These are phyloP conservation scores for Cepphus grylle DNA, from an alignment of 2,113 vertebrate species.

Conservation along the genomic window DNA sequence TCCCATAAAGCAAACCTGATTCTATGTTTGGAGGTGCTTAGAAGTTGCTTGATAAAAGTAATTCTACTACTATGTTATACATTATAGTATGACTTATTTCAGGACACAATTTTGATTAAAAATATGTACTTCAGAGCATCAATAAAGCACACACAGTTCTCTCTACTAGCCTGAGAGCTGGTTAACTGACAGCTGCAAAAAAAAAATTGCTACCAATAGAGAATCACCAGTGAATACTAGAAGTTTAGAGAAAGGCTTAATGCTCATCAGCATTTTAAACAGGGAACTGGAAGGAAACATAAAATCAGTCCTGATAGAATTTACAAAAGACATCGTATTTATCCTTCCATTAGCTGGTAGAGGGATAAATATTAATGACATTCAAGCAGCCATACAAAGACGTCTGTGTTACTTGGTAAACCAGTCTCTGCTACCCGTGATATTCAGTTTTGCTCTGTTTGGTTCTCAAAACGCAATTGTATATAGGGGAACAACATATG, in stretches of 20 bases:
- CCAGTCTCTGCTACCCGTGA: accelerated
- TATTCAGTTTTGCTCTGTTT: not conserved
- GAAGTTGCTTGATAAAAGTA: not conserved
- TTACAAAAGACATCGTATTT: not conserved
- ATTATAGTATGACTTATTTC: not conserved
- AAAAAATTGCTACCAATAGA: not conserved
- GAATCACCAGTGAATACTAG: not conserved
- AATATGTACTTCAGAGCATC: not conserved
- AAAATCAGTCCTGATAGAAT: not conserved
- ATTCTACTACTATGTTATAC: not conserved
- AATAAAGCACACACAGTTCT: not conserved
- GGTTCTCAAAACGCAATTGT: not conserved
- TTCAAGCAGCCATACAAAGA: not conserved
- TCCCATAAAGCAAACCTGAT: not conserved
- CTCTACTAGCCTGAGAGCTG: not conserved
- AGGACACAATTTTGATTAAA: not conserved
- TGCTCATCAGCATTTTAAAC: not conserved
- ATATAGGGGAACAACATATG: not conserved
- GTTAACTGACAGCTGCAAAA: not conserved
- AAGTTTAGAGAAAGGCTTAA: not conserved
- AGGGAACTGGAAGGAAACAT: not conserved
- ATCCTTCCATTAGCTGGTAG: not conserved
- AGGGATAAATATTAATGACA: not conserved
- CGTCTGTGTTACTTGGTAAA: not conserved
- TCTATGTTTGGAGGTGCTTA: not conserved